Conservation (phyloP, 2,797 vertebrate genomes). For the Heteromormyrus szaboi region DNA sequence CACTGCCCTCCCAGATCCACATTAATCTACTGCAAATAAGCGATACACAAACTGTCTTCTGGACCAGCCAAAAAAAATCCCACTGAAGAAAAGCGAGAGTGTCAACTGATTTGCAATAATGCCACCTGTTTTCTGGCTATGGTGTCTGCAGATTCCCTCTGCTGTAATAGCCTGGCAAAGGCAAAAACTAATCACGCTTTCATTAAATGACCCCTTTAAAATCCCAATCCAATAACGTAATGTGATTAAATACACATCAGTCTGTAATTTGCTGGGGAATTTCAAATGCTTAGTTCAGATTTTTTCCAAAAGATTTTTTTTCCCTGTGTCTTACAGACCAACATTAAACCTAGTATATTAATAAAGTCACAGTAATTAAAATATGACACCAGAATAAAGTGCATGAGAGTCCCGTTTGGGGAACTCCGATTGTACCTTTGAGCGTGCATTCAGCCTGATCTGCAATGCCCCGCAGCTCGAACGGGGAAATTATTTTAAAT, state of each 20-base stretch:
- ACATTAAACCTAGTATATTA: neutral
- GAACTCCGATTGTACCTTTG: neutral
- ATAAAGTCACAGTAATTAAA: neutral
- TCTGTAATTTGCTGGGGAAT: conserved; percentile 49
- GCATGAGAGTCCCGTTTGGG: neutral
- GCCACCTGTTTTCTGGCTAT: conserved; percentile 58
- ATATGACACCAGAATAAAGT: neutral
- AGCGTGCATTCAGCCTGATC: neutral
- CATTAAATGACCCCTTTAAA: conserved; percentile 71
- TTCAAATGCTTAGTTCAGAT: neutral
- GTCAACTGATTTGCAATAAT: conserved; percentile 57
- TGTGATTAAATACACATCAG: conserved; percentile 74
- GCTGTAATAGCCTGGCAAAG: conserved; percentile 59
- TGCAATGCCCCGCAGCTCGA: neutral
- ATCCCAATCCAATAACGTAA: conserved; percentile 60
- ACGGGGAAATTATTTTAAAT: conserved; percentile 8
- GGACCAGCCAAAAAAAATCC: neutral
- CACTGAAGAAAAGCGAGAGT: neutral
- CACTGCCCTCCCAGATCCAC: conserved; percentile 75
- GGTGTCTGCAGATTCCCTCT: conserved; percentile 61
- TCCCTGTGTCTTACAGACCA: neutral
- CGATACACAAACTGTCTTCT: conserved; percentile 63
- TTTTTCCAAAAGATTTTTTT: neutral
- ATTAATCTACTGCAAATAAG: conserved; percentile 97
- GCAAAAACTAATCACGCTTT: conserved; percentile 54